Evolutionary conservation across 1,140 invertebrate genomes (phyloP).

Genomic region (Pectinophora gossypiella): DNA sequence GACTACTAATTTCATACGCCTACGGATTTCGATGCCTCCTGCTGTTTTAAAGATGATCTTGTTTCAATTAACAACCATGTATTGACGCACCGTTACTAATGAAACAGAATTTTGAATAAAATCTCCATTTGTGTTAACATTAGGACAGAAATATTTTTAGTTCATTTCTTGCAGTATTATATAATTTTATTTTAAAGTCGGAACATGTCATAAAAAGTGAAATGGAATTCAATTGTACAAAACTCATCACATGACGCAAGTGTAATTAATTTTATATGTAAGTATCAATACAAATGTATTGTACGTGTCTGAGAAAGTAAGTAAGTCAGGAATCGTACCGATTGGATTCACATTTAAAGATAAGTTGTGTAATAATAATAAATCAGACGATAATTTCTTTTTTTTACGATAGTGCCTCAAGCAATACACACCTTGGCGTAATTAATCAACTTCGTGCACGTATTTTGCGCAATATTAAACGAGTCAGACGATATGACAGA

Average conservation of each 20-base stretch:
- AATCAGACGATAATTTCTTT: background rate
- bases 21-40: constrained; percentile 30
- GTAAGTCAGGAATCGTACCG: background rate
- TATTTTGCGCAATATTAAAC: background rate
- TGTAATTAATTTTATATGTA: too few relatives aligned
- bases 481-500: background rate
- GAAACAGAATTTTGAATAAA: too few relatives aligned
- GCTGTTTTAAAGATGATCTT: constrained; percentile 37
- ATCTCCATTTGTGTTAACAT: too few relatives aligned
- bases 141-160: too few relatives aligned
- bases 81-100: background rate
- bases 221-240: too few relatives aligned
- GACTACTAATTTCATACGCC: constrained; percentile 34
- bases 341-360: background rate
- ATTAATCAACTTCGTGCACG: background rate
- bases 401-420: background rate
- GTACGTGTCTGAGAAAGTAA: background rate
- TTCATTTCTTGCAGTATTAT: too few relatives aligned
- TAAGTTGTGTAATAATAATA: background rate
- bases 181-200: too few relatives aligned
- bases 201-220: too few relatives aligned
- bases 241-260: too few relatives aligned
- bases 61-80: constrained; percentile 47
- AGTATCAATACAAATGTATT: too few relatives aligned
- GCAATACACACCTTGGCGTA: background rate